Percentiles rank a stretch among this genome's conserved stretches.
Evolutionary conservation across 1,140 invertebrate genomes (phyloP).

Genomic region (Xylocopa sonorina): DNA sequence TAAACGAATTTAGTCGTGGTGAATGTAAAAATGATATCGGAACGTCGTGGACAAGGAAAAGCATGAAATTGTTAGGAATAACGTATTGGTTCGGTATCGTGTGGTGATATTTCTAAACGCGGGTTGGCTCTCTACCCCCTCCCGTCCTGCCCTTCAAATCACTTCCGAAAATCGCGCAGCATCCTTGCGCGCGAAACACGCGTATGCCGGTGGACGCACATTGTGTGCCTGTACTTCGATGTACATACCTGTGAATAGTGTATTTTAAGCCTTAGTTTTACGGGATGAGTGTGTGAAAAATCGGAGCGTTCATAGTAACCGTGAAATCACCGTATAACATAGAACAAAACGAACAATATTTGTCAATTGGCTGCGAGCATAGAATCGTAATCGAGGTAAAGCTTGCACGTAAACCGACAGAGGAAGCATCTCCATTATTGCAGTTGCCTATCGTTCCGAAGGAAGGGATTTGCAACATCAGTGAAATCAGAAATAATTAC

Average conservation of each 20-base stretch:
- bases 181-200: slow-evolving; percentile 74
- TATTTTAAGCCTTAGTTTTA: slow-evolving; percentile 73
- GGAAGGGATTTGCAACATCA: not conserved
- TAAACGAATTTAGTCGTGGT: not conserved
- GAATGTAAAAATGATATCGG: not conserved
- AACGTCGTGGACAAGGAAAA: not conserved
- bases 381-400: slow-evolving; percentile 12
- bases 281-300: slow-evolving; percentile 48
- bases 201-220: slow-evolving; percentile 72
- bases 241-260: slow-evolving; percentile 77
- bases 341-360: not conserved
- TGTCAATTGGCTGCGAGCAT: not conserved
- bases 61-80: slow-evolving; percentile 44
- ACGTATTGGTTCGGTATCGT: slow-evolving; percentile 27
- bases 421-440: not conserved
- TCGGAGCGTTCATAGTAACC: not conserved
- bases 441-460: not conserved
- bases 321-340: not conserved
- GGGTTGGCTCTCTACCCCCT: slow-evolving; percentile 27
- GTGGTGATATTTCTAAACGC: slow-evolving; percentile 50
- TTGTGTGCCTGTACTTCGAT: slow-evolving; percentile 63
- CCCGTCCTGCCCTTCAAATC: not conserved
- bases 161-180: slow-evolving; percentile 67
- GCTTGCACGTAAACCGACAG: slow-evolving; percentile 1
- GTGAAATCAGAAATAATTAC: not conserved